phyloP scores from a whole-genome alignment of 2,888 invertebrate species.

The Callimorpha dominula region DNA sequence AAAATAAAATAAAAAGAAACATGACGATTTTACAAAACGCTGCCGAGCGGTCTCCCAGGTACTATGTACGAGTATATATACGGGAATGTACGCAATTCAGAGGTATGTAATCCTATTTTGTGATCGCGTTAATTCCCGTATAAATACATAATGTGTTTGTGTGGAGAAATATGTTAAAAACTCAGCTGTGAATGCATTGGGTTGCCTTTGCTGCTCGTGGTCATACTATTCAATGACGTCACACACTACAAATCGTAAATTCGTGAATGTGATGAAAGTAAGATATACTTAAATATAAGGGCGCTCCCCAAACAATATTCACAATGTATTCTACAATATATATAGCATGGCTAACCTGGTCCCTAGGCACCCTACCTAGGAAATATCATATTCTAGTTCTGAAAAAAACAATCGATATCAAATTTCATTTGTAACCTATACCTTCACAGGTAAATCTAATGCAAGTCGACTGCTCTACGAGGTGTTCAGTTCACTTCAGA shows the following conservation, averaged over 20 bases:
- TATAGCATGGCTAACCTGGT: not conserved
- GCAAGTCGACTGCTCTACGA: not conserved
- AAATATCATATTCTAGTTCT: not conserved
- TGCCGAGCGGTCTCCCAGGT: no score
- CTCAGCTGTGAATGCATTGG: not conserved
- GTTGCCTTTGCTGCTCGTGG: not conserved
- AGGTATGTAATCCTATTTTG: no score
- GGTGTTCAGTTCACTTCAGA: slow-evolving; percentile 34
- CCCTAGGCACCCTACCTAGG: not conserved
- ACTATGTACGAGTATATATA: no score
- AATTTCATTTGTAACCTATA: not conserved
- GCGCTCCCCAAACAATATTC: not conserved
- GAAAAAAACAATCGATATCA: not conserved
- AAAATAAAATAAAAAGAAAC: no score
- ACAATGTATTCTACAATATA: not conserved
- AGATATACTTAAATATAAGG: not conserved
- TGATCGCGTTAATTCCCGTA: no score
- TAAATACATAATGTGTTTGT: no score
- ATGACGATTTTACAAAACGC: no score
- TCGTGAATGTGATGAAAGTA: not conserved
- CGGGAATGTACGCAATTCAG: no score
- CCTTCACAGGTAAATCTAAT: not conserved
- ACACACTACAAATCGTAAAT: no score
- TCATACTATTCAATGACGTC: no score
- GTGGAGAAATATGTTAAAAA: not conserved